Conservation (phyloP, 2,113 vertebrate genomes). For the Sakesphorus luctuosus region DNA sequence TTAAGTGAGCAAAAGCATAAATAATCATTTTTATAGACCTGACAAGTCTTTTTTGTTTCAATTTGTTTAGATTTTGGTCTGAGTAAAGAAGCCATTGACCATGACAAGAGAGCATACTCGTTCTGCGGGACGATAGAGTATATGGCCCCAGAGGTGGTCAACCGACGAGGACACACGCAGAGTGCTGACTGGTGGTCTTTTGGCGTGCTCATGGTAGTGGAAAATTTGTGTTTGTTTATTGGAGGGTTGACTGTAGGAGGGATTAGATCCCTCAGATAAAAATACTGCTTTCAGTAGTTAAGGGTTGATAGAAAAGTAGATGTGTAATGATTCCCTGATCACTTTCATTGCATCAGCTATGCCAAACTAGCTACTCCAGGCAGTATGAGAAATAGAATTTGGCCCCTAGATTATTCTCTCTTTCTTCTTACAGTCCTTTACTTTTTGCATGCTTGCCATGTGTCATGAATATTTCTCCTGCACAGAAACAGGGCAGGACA, state of each 20-base stretch:
- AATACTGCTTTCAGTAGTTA: background rate
- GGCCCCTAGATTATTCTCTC: background rate
- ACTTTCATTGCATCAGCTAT: background rate
- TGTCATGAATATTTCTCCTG: background rate
- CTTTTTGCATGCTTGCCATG: background rate
- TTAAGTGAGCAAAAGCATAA: background rate
- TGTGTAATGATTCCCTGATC: background rate
- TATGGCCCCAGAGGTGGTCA: constrained; percentile 97
- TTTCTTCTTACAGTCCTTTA: background rate
- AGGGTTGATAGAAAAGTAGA: background rate
- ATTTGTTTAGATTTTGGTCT: constrained; percentile 87
- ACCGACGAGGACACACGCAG: constrained; percentile 92
- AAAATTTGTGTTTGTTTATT: background rate
- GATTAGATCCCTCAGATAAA: background rate
- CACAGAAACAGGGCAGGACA: background rate
- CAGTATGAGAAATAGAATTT: background rate
- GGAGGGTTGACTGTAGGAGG: background rate
- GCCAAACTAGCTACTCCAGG: background rate
- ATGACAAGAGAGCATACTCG: constrained; percentile 93
- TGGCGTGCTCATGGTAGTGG: constrained; percentile 91
- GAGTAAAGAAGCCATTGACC: constrained; percentile 95
- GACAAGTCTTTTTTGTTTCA: background rate
- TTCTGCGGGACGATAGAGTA: constrained; percentile 98
- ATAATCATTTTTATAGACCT: background rate
- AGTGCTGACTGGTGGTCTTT: constrained; percentile 99